phyloP scores from a whole-genome alignment of 2,113 vertebrate species.

The Pica pica region DNA sequence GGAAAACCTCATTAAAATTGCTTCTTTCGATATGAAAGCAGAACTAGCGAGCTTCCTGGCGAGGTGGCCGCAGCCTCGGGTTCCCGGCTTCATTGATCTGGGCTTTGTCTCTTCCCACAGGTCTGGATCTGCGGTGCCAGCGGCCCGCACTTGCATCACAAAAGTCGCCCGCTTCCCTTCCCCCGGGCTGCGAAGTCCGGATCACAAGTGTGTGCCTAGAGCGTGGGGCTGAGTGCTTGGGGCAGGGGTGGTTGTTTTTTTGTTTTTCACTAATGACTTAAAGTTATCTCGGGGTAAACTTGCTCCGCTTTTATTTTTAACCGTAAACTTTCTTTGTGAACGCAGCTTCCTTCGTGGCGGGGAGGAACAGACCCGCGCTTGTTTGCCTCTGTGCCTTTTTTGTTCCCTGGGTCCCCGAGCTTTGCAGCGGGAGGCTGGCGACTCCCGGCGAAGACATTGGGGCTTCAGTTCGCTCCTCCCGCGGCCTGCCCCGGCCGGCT shows the following conservation, averaged over 20 bases:
- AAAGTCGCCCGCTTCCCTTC: not conserved
- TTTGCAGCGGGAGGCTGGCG: constrained; percentile 13
- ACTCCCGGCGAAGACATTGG: constrained; percentile 5
- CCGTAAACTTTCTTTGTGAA: constrained; percentile 43
- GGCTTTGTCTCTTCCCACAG: not conserved
- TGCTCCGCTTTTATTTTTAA: constrained; percentile 34
- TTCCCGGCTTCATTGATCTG: not conserved
- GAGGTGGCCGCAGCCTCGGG: not conserved
- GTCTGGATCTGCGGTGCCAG: not conserved
- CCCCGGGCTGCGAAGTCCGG: not conserved
- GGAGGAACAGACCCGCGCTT: constrained; percentile 36
- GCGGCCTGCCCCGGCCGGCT: constrained; percentile 1
- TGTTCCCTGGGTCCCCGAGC: constrained; percentile 34
- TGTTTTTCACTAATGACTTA: not conserved
- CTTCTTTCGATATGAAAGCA: constrained; percentile 59
- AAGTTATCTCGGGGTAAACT: constrained; percentile 21
- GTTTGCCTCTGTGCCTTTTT: constrained; percentile 47
- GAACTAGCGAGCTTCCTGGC: not conserved
- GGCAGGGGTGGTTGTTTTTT: not conserved
- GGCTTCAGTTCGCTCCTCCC: constrained; percentile 36
- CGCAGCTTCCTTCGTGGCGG: not conserved
- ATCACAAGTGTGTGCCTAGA: not conserved
- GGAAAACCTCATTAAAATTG: constrained; percentile 31
- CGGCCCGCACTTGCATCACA: not conserved
- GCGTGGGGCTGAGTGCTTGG: not conserved